These are phyloP conservation scores for Pipistrellus nathusii DNA, from an alignment of 2,797 vertebrate genomes.

Conservation along the genomic window DNA sequence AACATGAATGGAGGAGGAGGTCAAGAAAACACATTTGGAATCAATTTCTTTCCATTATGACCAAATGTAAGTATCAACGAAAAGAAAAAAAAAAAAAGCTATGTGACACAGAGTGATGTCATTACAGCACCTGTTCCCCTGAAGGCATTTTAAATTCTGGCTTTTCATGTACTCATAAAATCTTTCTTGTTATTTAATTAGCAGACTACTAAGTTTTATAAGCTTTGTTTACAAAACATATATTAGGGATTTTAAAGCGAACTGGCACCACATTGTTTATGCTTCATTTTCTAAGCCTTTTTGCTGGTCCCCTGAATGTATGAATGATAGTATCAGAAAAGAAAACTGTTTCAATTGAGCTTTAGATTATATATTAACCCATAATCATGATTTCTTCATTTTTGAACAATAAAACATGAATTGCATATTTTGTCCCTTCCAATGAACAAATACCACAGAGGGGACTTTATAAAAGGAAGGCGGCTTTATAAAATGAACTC, in stretches of 20 bases:
- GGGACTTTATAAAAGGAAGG: neutral
- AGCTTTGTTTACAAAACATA: conserved; percentile 77
- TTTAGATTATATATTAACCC: conserved; percentile 61
- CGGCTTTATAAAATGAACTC: neutral
- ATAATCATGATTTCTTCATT: conserved; percentile 62
- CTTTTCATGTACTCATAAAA: conserved; percentile 54
- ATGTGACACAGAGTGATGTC: conserved; percentile 73
- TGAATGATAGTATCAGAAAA: conserved; percentile 69
- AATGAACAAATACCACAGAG: neutral
- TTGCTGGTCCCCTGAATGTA: conserved; percentile 62
- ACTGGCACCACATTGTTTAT: conserved; percentile 65
- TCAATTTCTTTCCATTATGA: conserved; percentile 86
- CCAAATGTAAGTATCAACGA: conserved; percentile 79
- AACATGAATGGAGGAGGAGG: conserved; percentile 86
- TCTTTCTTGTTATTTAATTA: conserved; percentile 79
- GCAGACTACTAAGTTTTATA: conserved; percentile 71
- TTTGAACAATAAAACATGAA: conserved; percentile 50
- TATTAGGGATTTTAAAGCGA: conserved; percentile 77
- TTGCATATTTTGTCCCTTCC: conserved; percentile 29
- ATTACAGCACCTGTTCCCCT: conserved; percentile 66
- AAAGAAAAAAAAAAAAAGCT: conserved; percentile 27
- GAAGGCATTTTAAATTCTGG: conserved; percentile 74
- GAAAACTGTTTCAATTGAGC: conserved; percentile 43
- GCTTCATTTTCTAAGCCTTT: conserved; percentile 43
- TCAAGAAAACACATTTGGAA: conserved; percentile 89